Base-by-base conservation (phyloP, 2,113 vertebrate species). In the Girardinichthys multiradiatus region DNA sequence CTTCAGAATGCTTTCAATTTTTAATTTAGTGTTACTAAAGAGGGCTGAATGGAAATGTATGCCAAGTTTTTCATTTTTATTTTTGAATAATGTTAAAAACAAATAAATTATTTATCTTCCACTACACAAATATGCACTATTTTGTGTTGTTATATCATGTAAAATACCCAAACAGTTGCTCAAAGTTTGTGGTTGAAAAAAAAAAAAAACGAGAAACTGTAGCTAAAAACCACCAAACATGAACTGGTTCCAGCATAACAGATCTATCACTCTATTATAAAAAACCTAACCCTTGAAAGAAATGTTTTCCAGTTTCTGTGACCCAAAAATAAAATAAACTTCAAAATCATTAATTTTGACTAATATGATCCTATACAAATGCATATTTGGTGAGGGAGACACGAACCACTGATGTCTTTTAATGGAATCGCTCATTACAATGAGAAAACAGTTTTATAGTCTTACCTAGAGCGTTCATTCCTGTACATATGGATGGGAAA, bases 381-480 rank as follows among this genome's bases (percentile, higher is more conserved):
- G 17, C 42, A 45, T 45, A 45, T 7, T 45, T 19, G 42, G 19
- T 19, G 42, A 45, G 17, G 48, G 24, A 54, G 48, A 54, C 3
- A 3, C 24, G 21, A 24, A 2, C 48, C 7, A 54, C 2, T 2
- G 48, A 54, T 54, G 8, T 54, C 37, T 39, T 12, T 13, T 12
- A 12, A 39, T 39, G 37, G 7, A 51, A 24, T 51, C 21, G 48
- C 19, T 2, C 19, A 24, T 2, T 24, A 6, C 19, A 24, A n/a
- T 54, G 48, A 54, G 21, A n/a, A 54, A 54, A 7, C 21, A 21
- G 7, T 24, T 54, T n/a, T 10, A 45, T 1, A 54, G 48, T n/a
- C 48, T 89, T 85, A 91, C 90, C n/a, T 79, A 35, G 42, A 54
- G 0, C 0, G 3, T 4, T 0, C 24, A 5, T 30, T 73, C 33